Evolutionary conservation across 2,797 vertebrate genomes (phyloP), one percentile per base, ranked within the genome.

Genomic region (Prionace glauca): DNA sequence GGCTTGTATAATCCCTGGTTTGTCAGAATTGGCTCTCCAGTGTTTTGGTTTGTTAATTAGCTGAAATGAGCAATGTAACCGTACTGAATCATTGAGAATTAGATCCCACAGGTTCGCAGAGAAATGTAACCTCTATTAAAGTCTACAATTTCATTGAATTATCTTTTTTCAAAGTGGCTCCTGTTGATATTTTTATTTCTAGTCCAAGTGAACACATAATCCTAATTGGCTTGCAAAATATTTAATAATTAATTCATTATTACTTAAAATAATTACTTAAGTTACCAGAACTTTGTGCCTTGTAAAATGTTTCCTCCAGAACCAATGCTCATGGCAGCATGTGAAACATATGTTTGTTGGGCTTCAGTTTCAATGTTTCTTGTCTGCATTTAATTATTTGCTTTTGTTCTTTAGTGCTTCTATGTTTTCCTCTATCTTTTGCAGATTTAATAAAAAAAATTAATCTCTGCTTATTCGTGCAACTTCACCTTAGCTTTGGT

Each of bases 351-450:
- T 65, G 87, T n/a, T 90, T 11, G 60, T 56, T 65, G 56, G 56
- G 29, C 56, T 90, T 90, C 29, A n/a, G 60, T 62, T 90, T 29
- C 29, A 90, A 18, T 90, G 11, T 62, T n/a, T 84, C 32, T 90
- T 90, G 56, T 18, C 87, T 84, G 41, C 81, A 90, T 90, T 90
- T 90, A 90, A 65, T 90, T 90, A 84, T 45, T 84, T 84, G 81
- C 41, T 24, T 16, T 45, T 41, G 77, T 45, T 88, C 60, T 88
- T 62, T 32, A 18, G 12, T 62, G 29, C 56, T 65, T 65, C 4
- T 29, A 11, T 9, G 32, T 88, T 60, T 29, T 88, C 56, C 45
- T 87, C 8, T 50, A 62, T 90, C n/a, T 90, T 90, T 62, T 90
- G 56, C 56, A 24, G 16, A 32, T 62, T 11, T 88, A 32, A 32